Base-by-base conservation (phyloP, 2,797 vertebrate genomes). In the Pygocentrus nattereri region DNA sequence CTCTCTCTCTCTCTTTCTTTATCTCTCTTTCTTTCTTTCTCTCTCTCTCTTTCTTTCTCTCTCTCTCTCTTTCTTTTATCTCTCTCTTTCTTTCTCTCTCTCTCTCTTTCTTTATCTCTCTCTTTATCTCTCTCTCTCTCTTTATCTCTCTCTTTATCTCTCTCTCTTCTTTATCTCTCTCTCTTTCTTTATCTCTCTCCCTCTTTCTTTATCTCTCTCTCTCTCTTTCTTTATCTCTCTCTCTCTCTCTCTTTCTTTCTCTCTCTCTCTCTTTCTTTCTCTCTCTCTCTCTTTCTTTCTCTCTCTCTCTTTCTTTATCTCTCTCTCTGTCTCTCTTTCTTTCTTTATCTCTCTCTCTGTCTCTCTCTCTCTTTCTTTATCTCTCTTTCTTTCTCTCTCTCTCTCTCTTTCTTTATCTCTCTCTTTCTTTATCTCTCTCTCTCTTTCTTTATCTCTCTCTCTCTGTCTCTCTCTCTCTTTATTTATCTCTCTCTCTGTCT, bases 341-440 rank as follows among this genome's bases (percentile, higher is more conserved):
- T n/a, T n/a, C n/a, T n/a, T n/a, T n/a, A n/a, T 41, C 25, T 47
- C 18, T 31, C 47, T 25, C 74, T 47, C 41, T 61, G 23, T 16
- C 3, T 76, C 41, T 70, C 65, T 30, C 41, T 49, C 54, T 85
- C n/a, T n/a, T n/a, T n/a, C n/a, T n/a, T n/a, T n/a, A n/a, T 31
- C n/a, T 49, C 18, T 25, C 41, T 16, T 3, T 74, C 31, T 68
- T 72, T 7, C 25, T 59, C 23, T 58, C 52, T 44, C 47, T 65
- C 61, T 8, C 64, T 19, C 44, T 7, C 27, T 59, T 30, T 49
- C 21, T n/a, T n/a, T n/a, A n/a, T 71, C 13, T 38, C 25, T 75
- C 27, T 41, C 25, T 47, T 18, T 31, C 47, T 25, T 74, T 47
- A 41, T 61, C 23, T 16, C 3, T 76, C 41, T 70, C 65, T 30